Evolutionary conservation across 1,140 invertebrate genomes (phyloP).

Genomic region (Drosophila hydei): DNA sequence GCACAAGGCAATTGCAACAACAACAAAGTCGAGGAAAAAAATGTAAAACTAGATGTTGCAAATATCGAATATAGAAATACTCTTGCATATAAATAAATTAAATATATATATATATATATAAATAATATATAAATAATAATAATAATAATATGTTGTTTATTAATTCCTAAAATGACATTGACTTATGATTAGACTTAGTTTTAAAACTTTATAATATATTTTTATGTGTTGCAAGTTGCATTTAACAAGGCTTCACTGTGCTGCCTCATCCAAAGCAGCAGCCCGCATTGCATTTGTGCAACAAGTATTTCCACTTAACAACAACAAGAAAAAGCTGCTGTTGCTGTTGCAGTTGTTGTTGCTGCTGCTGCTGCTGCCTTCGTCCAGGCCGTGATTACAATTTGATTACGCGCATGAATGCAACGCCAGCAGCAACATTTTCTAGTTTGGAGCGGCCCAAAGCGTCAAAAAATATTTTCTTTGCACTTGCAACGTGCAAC

Average conservation of each 20-base stretch:
- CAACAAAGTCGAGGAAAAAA: conserved; percentile 46
- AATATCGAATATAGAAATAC: conserved; percentile 12
- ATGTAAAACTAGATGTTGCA: conserved; percentile 7
- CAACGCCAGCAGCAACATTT: conserved; percentile 69
- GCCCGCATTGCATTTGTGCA: conserved; percentile 82
- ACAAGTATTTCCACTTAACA: conserved; percentile 83
- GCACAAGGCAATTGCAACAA: conserved; percentile 75
- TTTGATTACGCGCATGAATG: conserved; percentile 83
- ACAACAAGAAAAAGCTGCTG: conserved; percentile 47
- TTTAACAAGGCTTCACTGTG: conserved; percentile 52
- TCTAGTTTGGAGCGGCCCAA: conserved; percentile 75
- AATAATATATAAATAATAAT: no score
- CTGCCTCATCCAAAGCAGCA: conserved; percentile 57
- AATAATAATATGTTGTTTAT: no score
- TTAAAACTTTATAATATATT: no score
- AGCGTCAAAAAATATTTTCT: conserved; percentile 81
- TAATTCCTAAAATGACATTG: no score
- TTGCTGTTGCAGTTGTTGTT: conserved; percentile 29
- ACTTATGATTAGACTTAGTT: no score
- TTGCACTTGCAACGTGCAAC: conserved; percentile 65
- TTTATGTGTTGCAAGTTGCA: conserved; percentile 7
- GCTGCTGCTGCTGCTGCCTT: conserved; percentile 45
- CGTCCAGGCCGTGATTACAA: conserved; percentile 79
- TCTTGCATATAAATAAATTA: conserved; percentile 5
- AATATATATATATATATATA: background rate